Evolutionary conservation across 2,113 vertebrate genomes (phyloP).

Genomic region (Oenanthe oenanthe): DNA sequence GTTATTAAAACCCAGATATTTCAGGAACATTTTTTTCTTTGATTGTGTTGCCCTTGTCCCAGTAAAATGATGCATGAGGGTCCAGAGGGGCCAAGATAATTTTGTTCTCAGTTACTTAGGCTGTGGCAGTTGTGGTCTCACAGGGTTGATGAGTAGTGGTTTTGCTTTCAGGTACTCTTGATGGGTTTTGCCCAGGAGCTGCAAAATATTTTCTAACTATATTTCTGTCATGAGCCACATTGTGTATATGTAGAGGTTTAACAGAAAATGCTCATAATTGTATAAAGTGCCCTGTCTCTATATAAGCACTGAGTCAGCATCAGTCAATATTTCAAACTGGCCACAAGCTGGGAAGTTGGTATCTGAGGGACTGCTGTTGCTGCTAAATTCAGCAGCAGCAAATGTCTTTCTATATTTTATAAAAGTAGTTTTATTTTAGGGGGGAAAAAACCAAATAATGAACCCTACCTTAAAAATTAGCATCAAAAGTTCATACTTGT

Average conservation of each 20-base stretch:
- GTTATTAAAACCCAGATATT: background rate
- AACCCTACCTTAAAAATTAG: background rate
- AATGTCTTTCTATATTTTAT: background rate
- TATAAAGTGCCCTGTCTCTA: fast-evolving
- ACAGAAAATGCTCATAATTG: background rate
- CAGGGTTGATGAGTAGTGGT: background rate
- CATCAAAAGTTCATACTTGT: background rate
- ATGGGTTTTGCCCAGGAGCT: background rate
- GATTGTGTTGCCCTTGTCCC: background rate
- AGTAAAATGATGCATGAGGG: background rate
- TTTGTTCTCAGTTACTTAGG: background rate
- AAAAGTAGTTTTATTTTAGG: background rate
- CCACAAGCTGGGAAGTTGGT: slow-evolving; percentile 25
- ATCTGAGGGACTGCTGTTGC: background rate
- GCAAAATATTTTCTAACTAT: background rate
- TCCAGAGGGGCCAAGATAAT: background rate
- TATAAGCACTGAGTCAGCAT: fast-evolving
- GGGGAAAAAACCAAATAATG: fast-evolving
- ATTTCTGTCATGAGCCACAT: background rate
- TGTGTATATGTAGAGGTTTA: background rate
- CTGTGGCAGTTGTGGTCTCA: background rate
- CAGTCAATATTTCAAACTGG: background rate
- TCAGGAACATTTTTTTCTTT: background rate
- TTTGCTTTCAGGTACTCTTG: background rate
- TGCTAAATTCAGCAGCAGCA: background rate